Evolutionary conservation across 2,797 vertebrate species (phyloP), one percentile per base, ranked within the genome.

Genomic region (Synanceia verrucosa): DNA sequence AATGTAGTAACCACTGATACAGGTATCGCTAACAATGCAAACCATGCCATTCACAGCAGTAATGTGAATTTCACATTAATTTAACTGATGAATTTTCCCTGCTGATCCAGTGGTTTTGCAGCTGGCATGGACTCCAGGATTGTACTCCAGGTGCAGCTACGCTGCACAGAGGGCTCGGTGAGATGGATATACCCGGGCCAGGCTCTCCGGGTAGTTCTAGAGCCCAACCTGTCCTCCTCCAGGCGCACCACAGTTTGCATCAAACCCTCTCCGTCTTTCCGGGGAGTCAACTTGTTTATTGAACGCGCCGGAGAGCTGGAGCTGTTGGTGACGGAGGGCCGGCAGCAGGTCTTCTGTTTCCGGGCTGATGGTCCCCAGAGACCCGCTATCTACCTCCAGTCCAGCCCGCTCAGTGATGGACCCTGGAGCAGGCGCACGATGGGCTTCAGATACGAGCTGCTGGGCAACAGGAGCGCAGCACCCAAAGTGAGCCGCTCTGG

Each of bases 401-500:
- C 93, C 66, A 91, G 86, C 37, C 94, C 86, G 0, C 94, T 92
- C 68, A 81, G 68, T 18, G 90, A 89, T 1, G 79, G 61, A 28
- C 16, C 57, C 53, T 87, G 93, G 87, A 82, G 88, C 76, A 86
- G 87, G 55, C 87, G 87, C 26, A 79, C 56, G 0, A 87, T 94
- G 81, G 90, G 93, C 57, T 95, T 96, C 89, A 94, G 92, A 83
- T 95, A 95, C 0, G 93, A 96, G 84, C 81, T 96, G 83, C 88
- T 95, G 72, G 85, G 86, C 47, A 91, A 86, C 81, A 85, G 85
- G 61, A 93, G 86, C 0, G 4, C 67, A 0, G 75, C 81, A 29
- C 61, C 85, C 0, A 71, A 73, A 59, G 23, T 76, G 48, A 85
- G 76, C 21, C 75, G 78, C 57, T 66, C 65, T 0, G 81, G 88